phyloP scores from a whole-genome alignment of 2,888 invertebrate species.

The Keiferia lycopersicella region DNA sequence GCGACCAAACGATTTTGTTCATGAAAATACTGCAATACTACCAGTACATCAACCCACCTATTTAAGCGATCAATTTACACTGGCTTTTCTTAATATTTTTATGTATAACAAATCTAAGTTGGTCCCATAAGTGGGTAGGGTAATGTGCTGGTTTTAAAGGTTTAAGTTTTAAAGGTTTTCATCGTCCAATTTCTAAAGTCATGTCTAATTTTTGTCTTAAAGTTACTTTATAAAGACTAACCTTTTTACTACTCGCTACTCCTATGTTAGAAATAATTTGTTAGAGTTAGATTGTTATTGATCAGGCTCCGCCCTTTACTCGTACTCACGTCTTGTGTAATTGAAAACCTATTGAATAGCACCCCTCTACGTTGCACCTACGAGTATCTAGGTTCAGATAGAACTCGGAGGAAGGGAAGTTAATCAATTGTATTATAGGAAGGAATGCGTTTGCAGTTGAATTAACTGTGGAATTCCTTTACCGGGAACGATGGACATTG shows the following conservation, averaged over 20 bases:
- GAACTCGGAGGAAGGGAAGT: background rate
- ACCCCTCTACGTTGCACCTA: background rate
- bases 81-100: too few relatives aligned
- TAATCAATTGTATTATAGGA: constrained; percentile 5
- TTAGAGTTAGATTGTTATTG: constrained; percentile 27
- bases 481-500: background rate
- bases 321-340: constrained; percentile 48
- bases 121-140: too few relatives aligned
- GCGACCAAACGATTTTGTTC: background rate
- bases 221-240: too few relatives aligned
- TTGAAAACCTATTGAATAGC: constrained; percentile 52
- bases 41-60: too few relatives aligned
- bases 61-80: too few relatives aligned
- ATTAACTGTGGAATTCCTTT: background rate
- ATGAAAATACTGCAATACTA: too few relatives aligned
- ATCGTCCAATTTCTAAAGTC: too few relatives aligned
- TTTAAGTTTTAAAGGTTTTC: too few relatives aligned
- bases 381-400: constrained; percentile 3
- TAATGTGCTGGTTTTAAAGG: too few relatives aligned
- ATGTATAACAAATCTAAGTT: too few relatives aligned
- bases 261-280: background rate
- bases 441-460: background rate
- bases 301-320: constrained; percentile 55
- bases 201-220: too few relatives aligned
- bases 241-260: too few relatives aligned